Evolutionary conservation across 2,888 invertebrate genomes (phyloP).

Genomic region (Ochropleura leucogaster): DNA sequence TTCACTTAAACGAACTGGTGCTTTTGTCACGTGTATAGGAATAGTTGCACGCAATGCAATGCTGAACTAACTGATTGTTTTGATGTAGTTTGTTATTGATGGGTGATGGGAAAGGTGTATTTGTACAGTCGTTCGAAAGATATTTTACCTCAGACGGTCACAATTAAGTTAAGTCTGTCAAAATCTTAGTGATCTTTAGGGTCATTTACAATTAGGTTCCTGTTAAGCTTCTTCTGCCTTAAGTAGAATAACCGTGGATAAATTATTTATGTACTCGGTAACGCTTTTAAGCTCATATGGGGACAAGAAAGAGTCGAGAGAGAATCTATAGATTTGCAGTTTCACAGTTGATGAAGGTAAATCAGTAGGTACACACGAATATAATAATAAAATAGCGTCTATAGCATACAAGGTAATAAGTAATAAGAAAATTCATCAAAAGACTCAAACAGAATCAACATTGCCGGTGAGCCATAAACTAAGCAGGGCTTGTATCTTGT

Average conservation of each 20-base stretch:
- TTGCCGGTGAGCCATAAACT: too few relatives aligned
- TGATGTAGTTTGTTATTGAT: background rate
- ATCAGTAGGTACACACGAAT: background rate
- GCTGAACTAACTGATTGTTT: background rate
- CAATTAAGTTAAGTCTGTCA: background rate
- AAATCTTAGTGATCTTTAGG: background rate
- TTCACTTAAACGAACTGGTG: slow-evolving; percentile 1
- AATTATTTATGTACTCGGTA: background rate
- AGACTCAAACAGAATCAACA: too few relatives aligned
- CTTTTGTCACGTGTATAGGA: background rate
- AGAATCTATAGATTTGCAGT: too few relatives aligned
- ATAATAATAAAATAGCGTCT: background rate
- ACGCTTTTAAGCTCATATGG: background rate
- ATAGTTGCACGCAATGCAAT: background rate
- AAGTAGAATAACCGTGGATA: background rate
- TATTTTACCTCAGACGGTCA: background rate
- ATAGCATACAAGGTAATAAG: background rate
- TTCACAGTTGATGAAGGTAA: background rate
- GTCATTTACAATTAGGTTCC: background rate
- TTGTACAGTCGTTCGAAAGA: background rate
- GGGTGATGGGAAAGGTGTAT: too few relatives aligned
- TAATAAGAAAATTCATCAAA: too few relatives aligned
- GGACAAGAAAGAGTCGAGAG: background rate
- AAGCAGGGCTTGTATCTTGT: too few relatives aligned
- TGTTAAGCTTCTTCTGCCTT: background rate